A percentile compares a stretch with the other conserved stretches of the same genome.
Conservation (phyloP, 1,140 invertebrate genomes). For the Tyrophagus putrescentiae region DNA sequence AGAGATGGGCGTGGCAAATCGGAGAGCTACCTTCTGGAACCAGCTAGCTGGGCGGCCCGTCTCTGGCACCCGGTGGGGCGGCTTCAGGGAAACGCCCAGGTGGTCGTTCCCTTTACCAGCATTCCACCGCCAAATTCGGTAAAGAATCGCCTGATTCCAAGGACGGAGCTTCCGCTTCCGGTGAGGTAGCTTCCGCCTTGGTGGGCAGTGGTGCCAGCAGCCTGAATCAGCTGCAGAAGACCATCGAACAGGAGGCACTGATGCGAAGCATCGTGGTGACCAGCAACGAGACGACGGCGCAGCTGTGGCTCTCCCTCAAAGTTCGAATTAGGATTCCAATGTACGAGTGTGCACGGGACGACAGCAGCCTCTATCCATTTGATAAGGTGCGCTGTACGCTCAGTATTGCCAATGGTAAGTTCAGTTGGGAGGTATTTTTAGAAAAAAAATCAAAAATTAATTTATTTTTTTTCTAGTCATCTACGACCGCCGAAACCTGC, state of each 20-base stretch:
- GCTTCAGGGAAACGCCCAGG: neutral
- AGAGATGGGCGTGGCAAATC: neutral
- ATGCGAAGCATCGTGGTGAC: neutral
- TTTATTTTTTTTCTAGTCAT: constrained; percentile 6
- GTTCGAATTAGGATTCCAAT: constrained; percentile 6
- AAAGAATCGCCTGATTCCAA: too few species aligned
- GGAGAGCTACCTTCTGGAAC: neutral
- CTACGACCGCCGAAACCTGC: neutral
- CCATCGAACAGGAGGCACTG: constrained; percentile 4
- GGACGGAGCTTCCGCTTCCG: neutral
- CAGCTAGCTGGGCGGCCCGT: neutral
- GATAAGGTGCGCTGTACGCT: constrained; percentile 3
- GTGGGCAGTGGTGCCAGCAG: neutral
- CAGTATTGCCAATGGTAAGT: neutral
- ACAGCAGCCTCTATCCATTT: neutral
- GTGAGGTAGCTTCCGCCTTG: too few species aligned
- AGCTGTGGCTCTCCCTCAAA: neutral
- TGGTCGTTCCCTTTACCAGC: neutral
- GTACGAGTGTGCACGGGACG: constrained; percentile 9
- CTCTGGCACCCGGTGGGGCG: constrained; percentile 12
- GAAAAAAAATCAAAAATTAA: neutral
- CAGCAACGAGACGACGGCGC: neutral
- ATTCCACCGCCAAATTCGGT: neutral
- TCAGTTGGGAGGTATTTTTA: neutral
- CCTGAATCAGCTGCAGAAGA: constrained; percentile 6